Conservation (phyloP, 2,888 invertebrate species). For the Tuta absoluta region DNA sequence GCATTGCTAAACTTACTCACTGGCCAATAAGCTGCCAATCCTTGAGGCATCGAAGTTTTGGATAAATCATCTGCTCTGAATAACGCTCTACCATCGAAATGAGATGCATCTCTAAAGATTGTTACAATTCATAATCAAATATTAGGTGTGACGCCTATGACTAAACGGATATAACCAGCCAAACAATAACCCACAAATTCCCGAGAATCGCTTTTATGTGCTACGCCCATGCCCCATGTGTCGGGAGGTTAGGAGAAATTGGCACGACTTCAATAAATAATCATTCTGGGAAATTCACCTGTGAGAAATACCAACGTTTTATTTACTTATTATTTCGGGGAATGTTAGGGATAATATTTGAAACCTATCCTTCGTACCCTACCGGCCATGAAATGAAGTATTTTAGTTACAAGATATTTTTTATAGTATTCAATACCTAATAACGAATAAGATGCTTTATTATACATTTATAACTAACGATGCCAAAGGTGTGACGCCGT, state of each 20-base stretch:
- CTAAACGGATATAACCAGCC: slow-evolving; percentile 42
- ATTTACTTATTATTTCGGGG: neutral
- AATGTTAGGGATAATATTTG: neutral
- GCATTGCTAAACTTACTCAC: too few relatives aligned
- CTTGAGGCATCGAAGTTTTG: too few relatives aligned
- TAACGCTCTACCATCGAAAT: too few relatives aligned
- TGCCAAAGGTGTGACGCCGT: neutral
- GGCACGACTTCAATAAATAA: slow-evolving; percentile 53
- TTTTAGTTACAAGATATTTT: too few relatives aligned
- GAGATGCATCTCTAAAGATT: too few relatives aligned
- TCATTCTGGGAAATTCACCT: slow-evolving; percentile 13
- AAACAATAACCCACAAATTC: slow-evolving; percentile 46
- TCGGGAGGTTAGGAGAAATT: slow-evolving; percentile 48
- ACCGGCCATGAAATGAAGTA: too few relatives aligned
- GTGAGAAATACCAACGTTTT: neutral
- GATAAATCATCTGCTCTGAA: too few relatives aligned
- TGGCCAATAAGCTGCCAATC: too few relatives aligned
- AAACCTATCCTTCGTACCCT: too few relatives aligned
- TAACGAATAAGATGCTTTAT: too few relatives aligned
- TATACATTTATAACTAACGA: neutral
- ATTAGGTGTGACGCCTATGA: slow-evolving; percentile 32
- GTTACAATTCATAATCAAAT: slow-evolving; percentile 5
- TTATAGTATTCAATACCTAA: too few relatives aligned
- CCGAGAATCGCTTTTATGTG: slow-evolving; percentile 37
- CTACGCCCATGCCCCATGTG: slow-evolving; percentile 37